Percentiles rank a stretch among this genome's conserved stretches.
Evolutionary conservation across 2,797 vertebrate species (phyloP).

Genomic region (Meda fulgida): DNA sequence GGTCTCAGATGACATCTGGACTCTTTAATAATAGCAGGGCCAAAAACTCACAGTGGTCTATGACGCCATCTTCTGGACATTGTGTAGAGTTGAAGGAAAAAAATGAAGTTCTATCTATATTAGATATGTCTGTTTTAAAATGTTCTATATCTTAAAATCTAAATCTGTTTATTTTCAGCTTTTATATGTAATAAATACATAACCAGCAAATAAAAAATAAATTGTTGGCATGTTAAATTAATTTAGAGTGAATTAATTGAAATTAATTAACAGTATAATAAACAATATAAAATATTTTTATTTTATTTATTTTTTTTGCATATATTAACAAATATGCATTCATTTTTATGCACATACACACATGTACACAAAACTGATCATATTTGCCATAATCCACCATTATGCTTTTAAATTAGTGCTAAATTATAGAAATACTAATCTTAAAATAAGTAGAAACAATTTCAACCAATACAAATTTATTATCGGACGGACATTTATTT

Average conservation of each 20-base stretch:
- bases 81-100: constrained; percentile 6
- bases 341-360: neutral
- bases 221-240: neutral
- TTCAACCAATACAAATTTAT: no score
- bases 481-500: no score
- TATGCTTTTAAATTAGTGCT: neutral
- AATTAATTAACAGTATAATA: neutral
- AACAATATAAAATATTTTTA: neutral
- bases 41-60: neutral
- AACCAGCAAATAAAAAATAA: neutral
- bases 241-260: neutral
- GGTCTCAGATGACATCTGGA: neutral
- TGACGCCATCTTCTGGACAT: constrained; percentile 50
- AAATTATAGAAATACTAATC: no score
- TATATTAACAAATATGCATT: neutral
- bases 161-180: neutral
- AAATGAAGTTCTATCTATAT: neutral
- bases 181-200: neutral
- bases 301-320: no score
- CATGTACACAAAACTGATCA: neutral
- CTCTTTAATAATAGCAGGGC: neutral
- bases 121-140: neutral
- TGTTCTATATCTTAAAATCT: neutral
- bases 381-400: neutral
- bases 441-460: neutral